Evolutionary conservation across 2,888 invertebrate species (phyloP).

Genomic region (Eilema sororculum): DNA sequence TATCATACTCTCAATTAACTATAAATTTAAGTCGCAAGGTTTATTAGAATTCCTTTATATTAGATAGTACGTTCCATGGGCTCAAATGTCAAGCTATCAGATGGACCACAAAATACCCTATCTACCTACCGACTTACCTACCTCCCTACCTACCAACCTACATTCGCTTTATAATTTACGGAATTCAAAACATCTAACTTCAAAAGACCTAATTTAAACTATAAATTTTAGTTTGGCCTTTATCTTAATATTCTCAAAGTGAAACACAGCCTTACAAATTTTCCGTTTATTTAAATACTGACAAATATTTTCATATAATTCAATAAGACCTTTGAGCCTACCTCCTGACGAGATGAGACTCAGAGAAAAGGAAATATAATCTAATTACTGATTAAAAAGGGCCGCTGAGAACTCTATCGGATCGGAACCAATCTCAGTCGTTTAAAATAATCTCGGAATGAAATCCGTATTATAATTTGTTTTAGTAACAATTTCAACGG

Average conservation of each 20-base stretch:
- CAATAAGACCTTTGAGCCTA: slow-evolving; percentile 20
- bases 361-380: slow-evolving; percentile 30
- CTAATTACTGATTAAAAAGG: slow-evolving; percentile 44
- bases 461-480: slow-evolving; percentile 38
- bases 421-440: slow-evolving; percentile 31
- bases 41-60: background rate
- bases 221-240: background rate
- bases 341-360: slow-evolving; percentile 14
- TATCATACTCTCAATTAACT: too few species aligned
- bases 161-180: background rate
- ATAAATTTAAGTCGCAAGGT: background rate
- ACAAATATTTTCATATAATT: slow-evolving; percentile 26
- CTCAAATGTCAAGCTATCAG: too few species aligned
- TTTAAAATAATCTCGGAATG: slow-evolving; percentile 41
- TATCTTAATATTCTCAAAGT: slow-evolving; percentile 9
- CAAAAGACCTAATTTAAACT: background rate
- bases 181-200: background rate
- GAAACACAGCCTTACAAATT: slow-evolving; percentile 11
- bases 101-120: too few species aligned
- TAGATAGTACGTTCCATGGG: too few species aligned
- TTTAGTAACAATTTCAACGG: slow-evolving; percentile 32
- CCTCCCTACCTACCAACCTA: too few species aligned
- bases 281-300: slow-evolving; percentile 15
- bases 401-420: slow-evolving; percentile 34
- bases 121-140: too few species aligned